A percentile compares a stretch with the other conserved stretches of the same genome.
These are phyloP conservation scores for Calliopum simillimum DNA, from an alignment of 2,888 invertebrate genomes.

Conservation along the genomic window DNA sequence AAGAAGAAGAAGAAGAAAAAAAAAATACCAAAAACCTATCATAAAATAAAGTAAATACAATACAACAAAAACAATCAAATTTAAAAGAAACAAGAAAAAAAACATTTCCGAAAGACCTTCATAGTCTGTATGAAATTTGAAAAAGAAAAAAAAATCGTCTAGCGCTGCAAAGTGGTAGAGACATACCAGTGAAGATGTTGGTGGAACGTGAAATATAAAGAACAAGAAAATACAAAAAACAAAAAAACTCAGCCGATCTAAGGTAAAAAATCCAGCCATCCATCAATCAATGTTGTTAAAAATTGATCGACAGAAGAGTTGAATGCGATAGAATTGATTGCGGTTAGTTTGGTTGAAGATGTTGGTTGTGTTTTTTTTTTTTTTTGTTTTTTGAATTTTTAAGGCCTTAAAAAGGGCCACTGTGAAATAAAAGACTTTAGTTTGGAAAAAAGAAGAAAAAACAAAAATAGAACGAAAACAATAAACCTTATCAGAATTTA, in stretches of 20 bases:
- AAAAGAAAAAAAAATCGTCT: too few species aligned
- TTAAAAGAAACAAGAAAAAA: constrained; percentile 23
- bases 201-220: constrained; percentile 46
- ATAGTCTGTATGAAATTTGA: too few species aligned
- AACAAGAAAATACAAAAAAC: constrained; percentile 54
- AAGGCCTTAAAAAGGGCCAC: neutral
- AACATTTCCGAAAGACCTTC: neutral
- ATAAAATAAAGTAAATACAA: constrained; percentile 38
- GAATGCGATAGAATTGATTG: constrained; percentile 18
- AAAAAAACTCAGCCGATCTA: constrained; percentile 47
- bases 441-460: too few species aligned
- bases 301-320: constrained; percentile 20
- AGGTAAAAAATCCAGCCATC: constrained; percentile 50
- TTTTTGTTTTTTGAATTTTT: too few species aligned
- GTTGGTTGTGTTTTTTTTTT: neutral
- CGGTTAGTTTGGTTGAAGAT: constrained; percentile 13
- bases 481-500: too few species aligned
- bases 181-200: neutral
- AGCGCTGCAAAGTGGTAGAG: neutral
- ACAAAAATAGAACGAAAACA: too few species aligned
- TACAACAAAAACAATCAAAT: constrained; percentile 15
- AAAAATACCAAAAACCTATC: constrained; percentile 33
- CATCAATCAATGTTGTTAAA: constrained; percentile 53
- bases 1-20: constrained; percentile 5
- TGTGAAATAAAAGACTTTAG: too few species aligned